These are phyloP conservation scores for Siphlonurus alternatus DNA, from an alignment of 2,888 invertebrate genomes.

Conservation along the genomic window DNA sequence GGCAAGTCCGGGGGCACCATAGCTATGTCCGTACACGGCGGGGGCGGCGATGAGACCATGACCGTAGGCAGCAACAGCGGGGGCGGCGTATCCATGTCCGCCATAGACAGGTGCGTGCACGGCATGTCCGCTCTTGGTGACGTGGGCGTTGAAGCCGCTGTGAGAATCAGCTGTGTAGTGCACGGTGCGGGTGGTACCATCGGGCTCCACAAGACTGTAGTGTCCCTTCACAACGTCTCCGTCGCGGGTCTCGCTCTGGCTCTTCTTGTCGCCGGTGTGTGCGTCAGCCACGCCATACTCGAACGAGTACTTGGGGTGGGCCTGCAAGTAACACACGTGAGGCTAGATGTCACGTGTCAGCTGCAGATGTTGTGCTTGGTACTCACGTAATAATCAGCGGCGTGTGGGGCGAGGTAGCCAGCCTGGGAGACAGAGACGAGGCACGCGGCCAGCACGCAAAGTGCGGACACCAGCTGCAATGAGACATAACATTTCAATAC, in stretches of 20 bases:
- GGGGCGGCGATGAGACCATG: background rate
- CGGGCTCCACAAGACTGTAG: slow-evolving; percentile 12
- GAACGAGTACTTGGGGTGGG: slow-evolving; percentile 19
- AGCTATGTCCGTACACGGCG: no score
- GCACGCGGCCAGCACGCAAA: no score
- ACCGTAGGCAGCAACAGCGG: slow-evolving; percentile 9
- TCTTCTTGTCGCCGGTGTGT: slow-evolving; percentile 12
- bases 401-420: no score
- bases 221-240: slow-evolving; percentile 12
- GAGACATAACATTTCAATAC: no score
- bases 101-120: slow-evolving; percentile 33
- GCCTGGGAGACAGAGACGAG: no score
- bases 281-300: slow-evolving; percentile 11
- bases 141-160: slow-evolving; percentile 13
- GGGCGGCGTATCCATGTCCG: slow-evolving; percentile 33
- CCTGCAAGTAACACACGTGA: no score
- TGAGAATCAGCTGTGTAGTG: slow-evolving; percentile 11
- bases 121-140: slow-evolving; percentile 36
- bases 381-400: no score
- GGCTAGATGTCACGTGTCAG: no score
- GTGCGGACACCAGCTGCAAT: no score
- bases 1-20: no score
- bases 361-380: no score
- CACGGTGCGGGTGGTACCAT: slow-evolving; percentile 12
- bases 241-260: slow-evolving; percentile 12